phyloP scores from a whole-genome alignment of 2,888 invertebrate species.

The Polyploca ridens region DNA sequence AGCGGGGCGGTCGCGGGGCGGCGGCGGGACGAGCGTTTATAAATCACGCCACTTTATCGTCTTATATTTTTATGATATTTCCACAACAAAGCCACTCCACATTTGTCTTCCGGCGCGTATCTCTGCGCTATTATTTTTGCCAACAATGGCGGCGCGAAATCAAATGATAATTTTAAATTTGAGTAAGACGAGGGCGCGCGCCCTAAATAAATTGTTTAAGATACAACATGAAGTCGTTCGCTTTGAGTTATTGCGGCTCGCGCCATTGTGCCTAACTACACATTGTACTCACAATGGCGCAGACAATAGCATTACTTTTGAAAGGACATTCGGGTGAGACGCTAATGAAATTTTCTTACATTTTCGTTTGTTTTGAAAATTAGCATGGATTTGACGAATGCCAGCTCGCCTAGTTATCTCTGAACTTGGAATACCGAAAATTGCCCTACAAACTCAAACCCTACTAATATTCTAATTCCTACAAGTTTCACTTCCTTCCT shows the following conservation, averaged over 20 bases:
- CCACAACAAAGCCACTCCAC: slow-evolving; percentile 68
- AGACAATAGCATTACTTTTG: slow-evolving; percentile 17
- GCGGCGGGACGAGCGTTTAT: slow-evolving; percentile 30
- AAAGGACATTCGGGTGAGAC: slow-evolving; percentile 15
- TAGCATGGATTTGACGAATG: background rate
- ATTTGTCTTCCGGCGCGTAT: slow-evolving; percentile 65
- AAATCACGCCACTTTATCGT: slow-evolving; percentile 68
- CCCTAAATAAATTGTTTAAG: slow-evolving; percentile 59
- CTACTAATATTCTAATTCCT: too few species aligned
- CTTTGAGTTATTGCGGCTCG: slow-evolving; percentile 45
- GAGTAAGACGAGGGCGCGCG: slow-evolving; percentile 38
- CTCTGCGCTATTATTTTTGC: slow-evolving; percentile 59
- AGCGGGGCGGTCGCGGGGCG: slow-evolving; percentile 4
- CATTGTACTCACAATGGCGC: slow-evolving; percentile 15
- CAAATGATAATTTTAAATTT: slow-evolving; percentile 74
- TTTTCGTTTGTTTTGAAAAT: slow-evolving; percentile 1
- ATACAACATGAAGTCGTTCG: slow-evolving; percentile 44
- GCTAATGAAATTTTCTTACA: slow-evolving; percentile 10
- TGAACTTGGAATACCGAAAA: background rate
- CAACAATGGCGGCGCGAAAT: slow-evolving; percentile 62
- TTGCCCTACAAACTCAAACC: too few species aligned
- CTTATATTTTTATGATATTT: slow-evolving; percentile 71
- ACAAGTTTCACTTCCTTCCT: too few species aligned
- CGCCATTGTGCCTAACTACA: slow-evolving; percentile 26
- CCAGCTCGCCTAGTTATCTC: background rate